Percentiles rank a stretch among this genome's conserved stretches.
Conservation (phyloP, 2,797 vertebrate species). For the Setipinna tenuifilis region DNA sequence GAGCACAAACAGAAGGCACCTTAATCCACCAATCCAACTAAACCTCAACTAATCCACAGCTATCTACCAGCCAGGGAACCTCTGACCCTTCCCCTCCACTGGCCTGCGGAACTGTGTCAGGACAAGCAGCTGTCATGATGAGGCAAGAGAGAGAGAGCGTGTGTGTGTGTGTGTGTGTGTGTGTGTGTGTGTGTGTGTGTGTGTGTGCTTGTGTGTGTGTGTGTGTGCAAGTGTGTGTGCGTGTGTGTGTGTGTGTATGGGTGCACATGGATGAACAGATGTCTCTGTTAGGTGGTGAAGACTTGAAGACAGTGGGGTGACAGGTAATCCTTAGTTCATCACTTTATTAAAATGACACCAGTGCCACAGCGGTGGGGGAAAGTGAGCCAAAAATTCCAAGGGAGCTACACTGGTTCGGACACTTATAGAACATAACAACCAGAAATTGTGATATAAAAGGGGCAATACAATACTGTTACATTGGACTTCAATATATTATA, state of each 20-base stretch:
- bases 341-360: not conserved
- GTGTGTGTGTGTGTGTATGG: not conserved
- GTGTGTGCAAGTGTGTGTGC: not conserved
- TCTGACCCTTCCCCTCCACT: not conserved
- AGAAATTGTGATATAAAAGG: too few relatives aligned
- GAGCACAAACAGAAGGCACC: not conserved
- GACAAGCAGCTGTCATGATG: not conserved
- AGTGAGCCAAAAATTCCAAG: too few relatives aligned
- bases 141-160: not conserved
- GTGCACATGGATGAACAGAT: not conserved
- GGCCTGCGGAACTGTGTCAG: not conserved
- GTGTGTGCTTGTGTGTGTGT: not conserved
- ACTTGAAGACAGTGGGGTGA: not conserved
- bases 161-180: slow-evolving; percentile 9
- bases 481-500: too few relatives aligned
- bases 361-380: too few relatives aligned
- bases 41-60: not conserved
- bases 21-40: slow-evolving; percentile 15
- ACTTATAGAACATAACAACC: too few relatives aligned
- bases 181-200: not conserved
- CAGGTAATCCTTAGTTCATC: not conserved
- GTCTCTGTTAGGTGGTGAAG: not conserved
- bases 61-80: not conserved
- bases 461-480: too few relatives aligned
- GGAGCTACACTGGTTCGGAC: too few relatives aligned